A percentile compares a stretch with the other conserved stretches of the same genome.
Evolutionary conservation across 2,888 invertebrate species (phyloP).

Genomic region (Orthosia cruda): DNA sequence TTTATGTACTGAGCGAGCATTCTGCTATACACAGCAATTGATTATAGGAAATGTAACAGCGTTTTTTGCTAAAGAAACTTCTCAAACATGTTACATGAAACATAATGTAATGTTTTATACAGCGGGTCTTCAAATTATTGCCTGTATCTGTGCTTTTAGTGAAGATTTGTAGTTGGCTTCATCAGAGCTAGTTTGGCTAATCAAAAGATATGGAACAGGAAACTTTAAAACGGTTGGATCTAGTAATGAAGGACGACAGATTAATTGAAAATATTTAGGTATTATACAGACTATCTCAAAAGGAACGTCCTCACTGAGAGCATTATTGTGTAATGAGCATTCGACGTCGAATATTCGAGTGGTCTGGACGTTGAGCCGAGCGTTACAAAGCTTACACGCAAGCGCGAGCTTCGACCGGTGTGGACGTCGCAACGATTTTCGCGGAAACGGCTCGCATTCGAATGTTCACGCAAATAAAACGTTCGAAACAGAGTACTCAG

Average conservation of each 20-base stretch:
- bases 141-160: too few relatives aligned
- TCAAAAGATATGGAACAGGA: background rate
- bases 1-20: constrained; percentile 21
- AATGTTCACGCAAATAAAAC: too few relatives aligned
- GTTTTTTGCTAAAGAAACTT: constrained; percentile 21
- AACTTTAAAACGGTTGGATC: background rate
- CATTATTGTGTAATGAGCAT: too few relatives aligned
- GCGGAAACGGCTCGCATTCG: too few relatives aligned
- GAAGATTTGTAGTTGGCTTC: too few relatives aligned
- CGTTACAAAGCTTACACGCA: too few relatives aligned
- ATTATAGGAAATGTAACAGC: constrained; percentile 14
- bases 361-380: too few relatives aligned
- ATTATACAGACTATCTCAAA: background rate
- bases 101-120: constrained; percentile 1
- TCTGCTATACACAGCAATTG: constrained; percentile 14
- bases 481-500: too few relatives aligned
- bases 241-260: background rate
- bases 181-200: background rate
- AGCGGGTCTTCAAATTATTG: background rate
- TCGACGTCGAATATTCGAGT: too few relatives aligned
- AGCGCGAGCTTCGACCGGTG: too few relatives aligned
- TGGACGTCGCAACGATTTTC: too few relatives aligned
- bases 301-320: too few relatives aligned
- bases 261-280: background rate
- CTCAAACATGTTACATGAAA: constrained; percentile 9